Conservation (phyloP, 1,140 invertebrate species). For the Megathymus violae region DNA sequence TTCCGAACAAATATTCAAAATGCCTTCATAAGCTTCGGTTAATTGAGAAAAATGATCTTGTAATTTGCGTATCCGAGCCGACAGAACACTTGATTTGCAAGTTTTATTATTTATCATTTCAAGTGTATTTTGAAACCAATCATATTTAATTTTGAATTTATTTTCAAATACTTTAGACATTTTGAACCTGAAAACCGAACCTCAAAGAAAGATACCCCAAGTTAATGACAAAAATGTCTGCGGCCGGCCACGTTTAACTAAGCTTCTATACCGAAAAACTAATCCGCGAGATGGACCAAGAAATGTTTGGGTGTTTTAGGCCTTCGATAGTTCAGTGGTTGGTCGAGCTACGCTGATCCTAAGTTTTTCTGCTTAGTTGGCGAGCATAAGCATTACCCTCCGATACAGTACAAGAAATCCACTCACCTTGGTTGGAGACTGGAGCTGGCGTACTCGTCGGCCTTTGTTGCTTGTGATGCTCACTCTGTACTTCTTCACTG, state of each 20-base stretch:
- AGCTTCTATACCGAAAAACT: slow-evolving; percentile 2
- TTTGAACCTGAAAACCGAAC: not conserved
- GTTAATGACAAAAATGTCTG: not conserved
- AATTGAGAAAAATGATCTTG: not conserved
- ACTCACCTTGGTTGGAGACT: too few relatives aligned
- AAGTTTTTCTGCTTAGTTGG: too few relatives aligned
- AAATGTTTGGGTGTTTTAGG: too few relatives aligned
- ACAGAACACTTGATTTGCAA: not conserved
- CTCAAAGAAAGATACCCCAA: not conserved
- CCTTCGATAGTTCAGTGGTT: too few relatives aligned
- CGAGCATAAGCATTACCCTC: too few relatives aligned
- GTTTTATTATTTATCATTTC: not conserved
- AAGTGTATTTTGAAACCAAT: not conserved
- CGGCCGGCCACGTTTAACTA: not conserved
- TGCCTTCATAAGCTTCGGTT: slow-evolving; percentile 5
- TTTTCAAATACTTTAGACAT: not conserved
- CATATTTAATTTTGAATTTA: slow-evolving; percentile 6
- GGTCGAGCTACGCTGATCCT: too few relatives aligned
- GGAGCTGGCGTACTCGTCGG: too few relatives aligned
- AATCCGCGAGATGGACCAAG: slow-evolving; percentile 1
- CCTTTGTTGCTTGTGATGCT: too few relatives aligned
- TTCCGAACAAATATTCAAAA: not conserved
- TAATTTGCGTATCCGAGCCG: slow-evolving; percentile 3
- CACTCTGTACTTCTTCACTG: too few relatives aligned
- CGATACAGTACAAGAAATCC: too few relatives aligned